A percentile compares a stretch with the other conserved stretches of the same genome.
phyloP scores from a whole-genome alignment of 2,113 vertebrate genomes.

The Pygathrix nemaeus region DNA sequence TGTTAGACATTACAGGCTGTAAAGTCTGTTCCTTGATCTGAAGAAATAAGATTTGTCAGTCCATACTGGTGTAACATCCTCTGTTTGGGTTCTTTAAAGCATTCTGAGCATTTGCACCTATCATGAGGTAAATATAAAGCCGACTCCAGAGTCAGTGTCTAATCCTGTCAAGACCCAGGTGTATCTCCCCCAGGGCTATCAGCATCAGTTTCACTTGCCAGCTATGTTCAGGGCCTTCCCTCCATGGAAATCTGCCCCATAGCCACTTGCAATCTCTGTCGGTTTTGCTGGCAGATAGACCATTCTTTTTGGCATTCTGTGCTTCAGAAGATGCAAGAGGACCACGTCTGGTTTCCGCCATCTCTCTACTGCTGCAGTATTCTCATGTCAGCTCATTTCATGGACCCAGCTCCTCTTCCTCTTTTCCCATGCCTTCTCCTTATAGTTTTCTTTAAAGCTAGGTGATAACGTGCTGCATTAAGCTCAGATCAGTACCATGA shows the following conservation, averaged over 20 bases:
- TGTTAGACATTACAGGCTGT: not conserved
- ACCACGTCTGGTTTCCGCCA: not conserved
- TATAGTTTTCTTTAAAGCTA: not conserved
- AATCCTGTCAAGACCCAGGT: not conserved
- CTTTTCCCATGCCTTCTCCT: not conserved
- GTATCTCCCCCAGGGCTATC: no score
- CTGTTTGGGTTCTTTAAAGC: not conserved
- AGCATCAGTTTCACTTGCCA: not conserved
- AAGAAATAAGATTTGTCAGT: not conserved
- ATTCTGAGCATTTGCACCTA: not conserved
- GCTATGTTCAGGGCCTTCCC: no score
- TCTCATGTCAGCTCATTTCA: no score
- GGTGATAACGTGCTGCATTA: not conserved
- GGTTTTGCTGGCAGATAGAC: not conserved
- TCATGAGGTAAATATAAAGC: not conserved
- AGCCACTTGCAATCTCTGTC: no score
- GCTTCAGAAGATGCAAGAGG: not conserved
- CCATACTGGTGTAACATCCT: not conserved
- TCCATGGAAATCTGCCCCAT: not conserved
- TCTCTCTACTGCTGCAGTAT: not conserved
- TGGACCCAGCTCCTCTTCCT: no score
- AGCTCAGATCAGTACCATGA: not conserved
- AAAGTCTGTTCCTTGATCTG: not conserved
- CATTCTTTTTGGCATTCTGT: not conserved
- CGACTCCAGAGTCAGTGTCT: not conserved